Conservation (phyloP, 92 coral and sea anemone genomes). For the Palythoa grandiflora region DNA sequence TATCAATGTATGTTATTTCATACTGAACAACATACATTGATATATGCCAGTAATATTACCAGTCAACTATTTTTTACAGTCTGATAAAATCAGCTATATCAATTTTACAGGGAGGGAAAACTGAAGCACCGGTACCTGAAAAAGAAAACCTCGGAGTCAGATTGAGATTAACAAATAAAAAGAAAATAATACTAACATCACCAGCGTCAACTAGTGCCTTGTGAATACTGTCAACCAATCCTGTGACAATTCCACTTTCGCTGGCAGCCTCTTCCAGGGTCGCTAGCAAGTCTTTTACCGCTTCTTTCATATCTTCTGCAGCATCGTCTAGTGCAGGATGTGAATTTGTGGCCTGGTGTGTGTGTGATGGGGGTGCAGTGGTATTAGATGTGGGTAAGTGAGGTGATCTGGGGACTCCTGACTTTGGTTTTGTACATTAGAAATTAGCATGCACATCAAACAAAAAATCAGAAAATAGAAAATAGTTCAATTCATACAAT, state of each 20-base stretch:
- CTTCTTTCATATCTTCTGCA: slow-evolving; percentile 92
- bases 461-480: neutral
- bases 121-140: no score
- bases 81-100: no score
- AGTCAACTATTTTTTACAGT: no score
- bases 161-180: neutral
- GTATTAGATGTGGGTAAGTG: slow-evolving; percentile 32
- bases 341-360: slow-evolving; percentile 74
- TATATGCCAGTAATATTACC: no score
- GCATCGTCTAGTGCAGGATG: slow-evolving; percentile 95
- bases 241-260: slow-evolving; percentile 95
- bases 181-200: slow-evolving; percentile 65
- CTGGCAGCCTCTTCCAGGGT: slow-evolving; percentile 94
- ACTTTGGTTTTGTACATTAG: neutral
- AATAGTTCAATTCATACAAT: neutral
- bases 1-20: no score
- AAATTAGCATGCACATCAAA: neutral
- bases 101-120: no score
- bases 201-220: slow-evolving; percentile 95
- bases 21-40: no score
- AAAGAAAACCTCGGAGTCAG: no score
- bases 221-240: slow-evolving; percentile 96
- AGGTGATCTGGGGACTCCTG: slow-evolving; percentile 11
- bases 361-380: slow-evolving; percentile 37
- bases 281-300: slow-evolving; percentile 82